These are phyloP conservation scores for Pseudomyrmex sp. DNA, from an alignment of 1,140 invertebrate genomes.

Conservation along the genomic window DNA sequence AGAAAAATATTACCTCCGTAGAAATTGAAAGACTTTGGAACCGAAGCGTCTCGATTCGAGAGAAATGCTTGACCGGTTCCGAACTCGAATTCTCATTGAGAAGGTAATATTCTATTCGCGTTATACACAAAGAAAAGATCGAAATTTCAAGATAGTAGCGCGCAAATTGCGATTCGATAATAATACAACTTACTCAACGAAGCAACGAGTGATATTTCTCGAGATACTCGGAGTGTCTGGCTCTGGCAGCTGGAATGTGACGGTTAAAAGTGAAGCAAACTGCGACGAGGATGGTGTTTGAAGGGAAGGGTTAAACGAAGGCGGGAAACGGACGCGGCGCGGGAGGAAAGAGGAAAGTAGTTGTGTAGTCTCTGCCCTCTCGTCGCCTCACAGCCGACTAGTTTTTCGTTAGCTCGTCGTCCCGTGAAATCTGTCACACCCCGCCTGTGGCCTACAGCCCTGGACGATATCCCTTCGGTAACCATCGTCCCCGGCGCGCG, in stretches of 20 bases:
- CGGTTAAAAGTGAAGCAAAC: slow-evolving; percentile 59
- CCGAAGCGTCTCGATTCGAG: too few relatives aligned
- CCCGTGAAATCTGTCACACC: slow-evolving; percentile 82
- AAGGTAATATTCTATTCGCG: too few relatives aligned
- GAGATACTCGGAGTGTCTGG: slow-evolving; percentile 57
- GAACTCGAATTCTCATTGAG: too few relatives aligned
- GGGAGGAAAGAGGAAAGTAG: slow-evolving; percentile 16
- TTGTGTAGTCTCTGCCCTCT: slow-evolving; percentile 72
- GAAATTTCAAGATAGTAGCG: neutral
- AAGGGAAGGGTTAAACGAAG: neutral
- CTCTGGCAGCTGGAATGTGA: slow-evolving; percentile 34
- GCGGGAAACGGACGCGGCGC: neutral
- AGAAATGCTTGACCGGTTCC: too few relatives aligned
- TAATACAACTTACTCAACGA: slow-evolving; percentile 22
- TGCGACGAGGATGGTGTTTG: slow-evolving; percentile 4
- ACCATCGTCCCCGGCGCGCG: slow-evolving; percentile 33
- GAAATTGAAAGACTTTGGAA: too few relatives aligned
- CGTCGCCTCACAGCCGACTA: slow-evolving; percentile 80
- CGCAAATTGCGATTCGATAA: slow-evolving; percentile 20
- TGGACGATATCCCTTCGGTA: slow-evolving; percentile 31
- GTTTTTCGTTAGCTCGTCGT: slow-evolving; percentile 83
- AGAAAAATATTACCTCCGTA: too few relatives aligned
- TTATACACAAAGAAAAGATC: neutral
- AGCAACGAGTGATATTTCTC: slow-evolving; percentile 47
- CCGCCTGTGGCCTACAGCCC: slow-evolving; percentile 63